phyloP scores from a whole-genome alignment of 1,140 invertebrate genomes.

The Phthorimaea operculella region DNA sequence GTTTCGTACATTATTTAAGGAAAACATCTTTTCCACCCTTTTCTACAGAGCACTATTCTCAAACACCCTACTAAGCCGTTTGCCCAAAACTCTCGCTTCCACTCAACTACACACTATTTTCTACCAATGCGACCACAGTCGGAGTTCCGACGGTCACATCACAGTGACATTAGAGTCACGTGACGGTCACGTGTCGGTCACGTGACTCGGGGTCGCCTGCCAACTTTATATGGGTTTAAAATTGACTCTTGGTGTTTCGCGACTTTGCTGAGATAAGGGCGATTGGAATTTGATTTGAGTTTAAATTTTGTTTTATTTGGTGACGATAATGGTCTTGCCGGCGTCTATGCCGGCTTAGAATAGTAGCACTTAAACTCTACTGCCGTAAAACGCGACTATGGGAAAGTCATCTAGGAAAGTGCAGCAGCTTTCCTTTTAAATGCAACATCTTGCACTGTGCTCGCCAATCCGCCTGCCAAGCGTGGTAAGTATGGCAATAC shows the following conservation, averaged over 20 bases:
- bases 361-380: too few relatives aligned
- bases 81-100: constrained; percentile 21
- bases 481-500: too few relatives aligned
- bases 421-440: too few relatives aligned
- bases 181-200: constrained; percentile 10
- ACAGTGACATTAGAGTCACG: constrained; percentile 5
- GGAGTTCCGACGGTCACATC: constrained; percentile 13
- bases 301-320: not conserved
- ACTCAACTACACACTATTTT: constrained; percentile 34
- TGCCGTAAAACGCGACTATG: too few relatives aligned
- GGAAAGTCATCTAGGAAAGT: too few relatives aligned
- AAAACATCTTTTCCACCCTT: too few relatives aligned
- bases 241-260: constrained; percentile 33
- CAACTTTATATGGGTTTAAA: constrained; percentile 32
- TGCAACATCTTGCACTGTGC: too few relatives aligned
- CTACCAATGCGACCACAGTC: constrained; percentile 32
- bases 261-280: constrained; percentile 10
- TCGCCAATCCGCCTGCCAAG: too few relatives aligned
- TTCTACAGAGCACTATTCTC: too few relatives aligned
- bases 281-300: not conserved
- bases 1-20: too few relatives aligned
- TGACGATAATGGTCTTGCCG: not conserved
- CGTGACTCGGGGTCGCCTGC: constrained; percentile 28
- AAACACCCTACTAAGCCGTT: not conserved
- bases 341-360: too few relatives aligned